Conservation (phyloP, 2,888 invertebrate species). For the Idaea dimidiata region DNA sequence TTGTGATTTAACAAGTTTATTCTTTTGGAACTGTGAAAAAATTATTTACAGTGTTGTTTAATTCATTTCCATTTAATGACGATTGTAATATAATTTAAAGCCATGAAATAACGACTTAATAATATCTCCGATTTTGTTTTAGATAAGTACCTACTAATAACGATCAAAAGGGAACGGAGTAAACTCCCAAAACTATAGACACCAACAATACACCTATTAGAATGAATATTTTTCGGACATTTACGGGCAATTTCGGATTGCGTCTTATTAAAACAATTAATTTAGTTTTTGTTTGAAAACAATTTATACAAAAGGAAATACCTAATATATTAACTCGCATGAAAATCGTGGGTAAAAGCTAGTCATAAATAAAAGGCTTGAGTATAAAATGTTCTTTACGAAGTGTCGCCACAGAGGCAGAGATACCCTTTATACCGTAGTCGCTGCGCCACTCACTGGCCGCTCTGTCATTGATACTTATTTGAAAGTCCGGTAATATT, state of each 20-base stretch:
- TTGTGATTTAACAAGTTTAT: background rate
- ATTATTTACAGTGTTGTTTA: background rate
- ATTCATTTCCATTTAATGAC: background rate
- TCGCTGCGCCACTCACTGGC: constrained; percentile 35
- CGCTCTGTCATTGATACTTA: constrained; percentile 71
- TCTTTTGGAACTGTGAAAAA: background rate
- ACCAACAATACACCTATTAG: too few relatives aligned
- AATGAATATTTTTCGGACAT: too few relatives aligned
- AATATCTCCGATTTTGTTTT: too few relatives aligned
- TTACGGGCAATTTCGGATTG: too few relatives aligned
- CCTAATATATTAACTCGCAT: too few relatives aligned
- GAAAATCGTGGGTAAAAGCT: constrained; percentile 49
- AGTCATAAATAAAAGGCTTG: constrained; percentile 76
- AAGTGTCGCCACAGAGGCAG: constrained; percentile 68
- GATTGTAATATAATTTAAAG: background rate
- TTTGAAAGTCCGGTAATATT: constrained; percentile 77
- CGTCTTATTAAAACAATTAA: too few relatives aligned
- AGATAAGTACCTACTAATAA: too few relatives aligned
- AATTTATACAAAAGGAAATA: background rate
- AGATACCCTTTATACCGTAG: constrained; percentile 19
- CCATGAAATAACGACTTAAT: background rate
- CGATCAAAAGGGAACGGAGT: too few relatives aligned
- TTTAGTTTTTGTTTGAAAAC: background rate
- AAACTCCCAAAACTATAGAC: too few relatives aligned
- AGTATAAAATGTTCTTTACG: constrained; percentile 79